Base-by-base conservation (phyloP, 2,113 vertebrate species). In the Saimiri boliviensis region DNA sequence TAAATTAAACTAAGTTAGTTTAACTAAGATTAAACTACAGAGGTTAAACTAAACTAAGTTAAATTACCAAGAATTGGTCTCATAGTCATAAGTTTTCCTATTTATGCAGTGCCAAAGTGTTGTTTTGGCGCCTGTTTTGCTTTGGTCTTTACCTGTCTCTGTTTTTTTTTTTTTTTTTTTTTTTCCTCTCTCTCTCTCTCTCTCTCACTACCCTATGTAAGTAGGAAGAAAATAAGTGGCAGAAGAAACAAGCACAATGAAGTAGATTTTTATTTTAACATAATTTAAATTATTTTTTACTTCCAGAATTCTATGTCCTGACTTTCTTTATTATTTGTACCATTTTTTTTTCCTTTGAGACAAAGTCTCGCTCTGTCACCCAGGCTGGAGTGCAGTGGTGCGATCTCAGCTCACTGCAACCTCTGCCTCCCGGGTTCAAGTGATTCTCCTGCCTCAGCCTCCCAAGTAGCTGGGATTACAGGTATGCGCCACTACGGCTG, bases 261-360 rank as follows among this genome's bases (percentile, higher is more conserved):
- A 92, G 37, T 82, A 77, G 82, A 52, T n/a, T 74, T 89, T 63
- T 87, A 76, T 91, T 94, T 92, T 94, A 66, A 63, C 77, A 60
- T 85, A 91, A 86, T 95, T 30, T 60, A 52, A 81, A 45, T 89
- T 86, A 83, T 68, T 94, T 90, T 71, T 45, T 76, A 86, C 19
- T 95, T 94, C 37, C 11, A 92, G 11, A 81, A 16, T 82, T 37
- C 35, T 88, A 71, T 86, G 40, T 92, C 60, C 54, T 93, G 7
- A 70, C 73, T 89, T 3, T 32, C 30, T 47, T 45, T 80, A 42
- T 49, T 66, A 63, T 63, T 32, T 63, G 60, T 63, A 63, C 27
- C 60, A 27, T 25, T 1, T 52, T 77, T 84, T 85, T 52, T 52
- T 52, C 8, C 52, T 52, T 52, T 52, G 52, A 52, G 52, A 52